These are phyloP conservation scores for Rhabditoides inermis DNA, from an alignment of 2,888 invertebrate genomes.

Conservation along the genomic window DNA sequence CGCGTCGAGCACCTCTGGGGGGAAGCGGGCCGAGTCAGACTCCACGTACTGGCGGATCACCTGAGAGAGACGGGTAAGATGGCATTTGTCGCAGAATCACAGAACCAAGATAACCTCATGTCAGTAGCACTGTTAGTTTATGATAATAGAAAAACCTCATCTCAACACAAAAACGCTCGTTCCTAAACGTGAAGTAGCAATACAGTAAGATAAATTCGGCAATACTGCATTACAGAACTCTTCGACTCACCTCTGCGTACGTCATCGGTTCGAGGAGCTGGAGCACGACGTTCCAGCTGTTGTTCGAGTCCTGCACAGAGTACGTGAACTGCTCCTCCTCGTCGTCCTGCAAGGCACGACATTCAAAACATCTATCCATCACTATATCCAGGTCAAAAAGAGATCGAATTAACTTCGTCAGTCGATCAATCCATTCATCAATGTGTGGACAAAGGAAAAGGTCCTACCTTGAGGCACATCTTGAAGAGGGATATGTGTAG, in stretches of 20 bases:
- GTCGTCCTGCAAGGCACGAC: conserved; percentile 68
- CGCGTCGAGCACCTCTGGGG: conserved; percentile 25
- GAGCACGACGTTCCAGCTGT: conserved; percentile 84
- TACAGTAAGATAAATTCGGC: no score
- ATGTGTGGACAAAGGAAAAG: no score
- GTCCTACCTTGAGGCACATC: conserved; percentile 58
- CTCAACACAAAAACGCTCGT: no score
- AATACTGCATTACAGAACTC: no score
- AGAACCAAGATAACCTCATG: no score
- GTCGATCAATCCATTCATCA: no score
- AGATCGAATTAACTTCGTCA: no score
- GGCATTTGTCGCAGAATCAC: no score
- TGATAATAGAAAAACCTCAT: no score
- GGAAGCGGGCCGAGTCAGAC: conserved; percentile 22
- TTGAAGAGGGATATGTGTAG: conserved; percentile 86
- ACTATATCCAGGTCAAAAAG: not conserved
- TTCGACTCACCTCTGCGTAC: conserved; percentile 74
- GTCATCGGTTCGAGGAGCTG: conserved; percentile 88
- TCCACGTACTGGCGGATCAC: conserved; percentile 33
- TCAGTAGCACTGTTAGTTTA: no score
- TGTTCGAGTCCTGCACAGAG: conserved; percentile 78
- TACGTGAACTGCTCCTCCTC: conserved; percentile 67
- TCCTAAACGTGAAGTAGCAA: no score
- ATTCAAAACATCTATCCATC: conserved; percentile 52
- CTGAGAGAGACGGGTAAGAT: conserved; percentile 8